Base-by-base conservation (phyloP, 37 sponge, comb jelly and placozoan species). In the Cladorhizidae sp. region DNA sequence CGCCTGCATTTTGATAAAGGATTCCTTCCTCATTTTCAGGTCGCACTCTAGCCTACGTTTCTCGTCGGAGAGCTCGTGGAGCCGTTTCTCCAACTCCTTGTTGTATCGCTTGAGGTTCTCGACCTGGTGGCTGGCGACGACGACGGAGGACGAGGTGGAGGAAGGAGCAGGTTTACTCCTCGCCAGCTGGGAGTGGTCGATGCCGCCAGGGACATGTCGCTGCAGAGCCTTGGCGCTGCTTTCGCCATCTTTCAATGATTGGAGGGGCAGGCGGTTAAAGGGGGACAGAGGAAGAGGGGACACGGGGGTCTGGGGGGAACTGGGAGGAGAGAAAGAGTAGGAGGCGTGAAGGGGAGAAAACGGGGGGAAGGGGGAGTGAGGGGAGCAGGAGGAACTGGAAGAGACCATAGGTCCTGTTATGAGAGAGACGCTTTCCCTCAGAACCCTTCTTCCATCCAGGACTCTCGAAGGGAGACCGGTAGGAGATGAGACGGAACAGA, bases 381-480 rank as follows among this genome's bases (percentile, higher is more conserved):
- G 29, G n/a, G 43, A 11, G 12, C 40, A 50, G 8, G 76, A 37
- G 76, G 38, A 25, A 31, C 36, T 21, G 37, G 39, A 8, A 8
- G 76, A 40, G 17, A 26, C 26, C 2, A 25, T 40, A 20, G 72
- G 49, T 1, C 26, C 6, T 1, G 72, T 71, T 1, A 45, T 40
- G 1, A 71, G 45, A 21, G 72, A 9, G 18, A 36, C 43, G 39
- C 77, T 76, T 25, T 79, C 80, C 15, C 80, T 50, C 20, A 82
- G 61, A 1, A 82, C 83, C 38, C 73, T 82, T 28, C 83, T 40
- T n/a, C 83, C 83, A 63, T 82, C 83, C 51, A 82, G 45, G 26
- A 82, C 74, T 9, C 73, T 23, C 0, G 83, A 82, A 37, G 83
- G 83, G 2, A 82, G 74, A 12, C 83, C 83, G 2, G 74, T 23